Conservation (phyloP, 2,888 invertebrate species). For the Andrena bucephala region DNA sequence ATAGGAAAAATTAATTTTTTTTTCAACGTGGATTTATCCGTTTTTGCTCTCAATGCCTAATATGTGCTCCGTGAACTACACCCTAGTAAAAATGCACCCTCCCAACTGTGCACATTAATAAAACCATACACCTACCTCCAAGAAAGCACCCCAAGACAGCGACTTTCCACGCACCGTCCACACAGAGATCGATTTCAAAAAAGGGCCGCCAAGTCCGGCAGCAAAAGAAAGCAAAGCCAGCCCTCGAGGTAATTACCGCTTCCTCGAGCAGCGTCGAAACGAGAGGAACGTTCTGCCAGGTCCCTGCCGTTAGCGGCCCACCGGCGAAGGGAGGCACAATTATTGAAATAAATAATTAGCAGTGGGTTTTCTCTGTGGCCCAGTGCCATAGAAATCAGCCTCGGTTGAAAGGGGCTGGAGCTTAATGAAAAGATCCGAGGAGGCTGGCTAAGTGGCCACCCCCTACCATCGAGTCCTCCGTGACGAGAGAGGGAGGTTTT, state of each 20-base stretch:
- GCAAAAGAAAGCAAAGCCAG: neutral
- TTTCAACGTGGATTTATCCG: too few species aligned
- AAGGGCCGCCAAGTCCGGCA: too few species aligned
- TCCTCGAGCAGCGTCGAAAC: neutral
- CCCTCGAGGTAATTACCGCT: slow-evolving; percentile 1
- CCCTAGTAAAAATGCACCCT: too few species aligned
- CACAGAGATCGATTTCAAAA: too few species aligned
- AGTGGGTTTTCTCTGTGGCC: slow-evolving; percentile 35
- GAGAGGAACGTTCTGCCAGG: neutral
- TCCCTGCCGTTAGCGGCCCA: neutral
- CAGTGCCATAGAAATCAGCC: slow-evolving; percentile 51
- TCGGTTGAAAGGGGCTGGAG: slow-evolving; percentile 1
- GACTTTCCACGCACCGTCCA: too few species aligned
- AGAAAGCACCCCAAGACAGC: too few species aligned
- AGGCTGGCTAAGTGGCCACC: slow-evolving; percentile 29
- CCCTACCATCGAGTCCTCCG: neutral
- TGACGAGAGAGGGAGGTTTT: slow-evolving; percentile 33
- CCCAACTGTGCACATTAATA: too few species aligned
- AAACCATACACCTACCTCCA: too few species aligned
- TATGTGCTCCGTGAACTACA: too few species aligned
- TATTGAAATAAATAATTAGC: slow-evolving; percentile 48
- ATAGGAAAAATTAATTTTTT: too few species aligned
- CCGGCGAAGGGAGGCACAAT: slow-evolving; percentile 18
- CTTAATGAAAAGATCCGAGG: slow-evolving; percentile 36
- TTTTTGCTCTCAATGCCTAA: too few species aligned